Evolutionary conservation across 2,888 invertebrate genomes (phyloP).

Genomic region (Acanthacorydalis orientalis): DNA sequence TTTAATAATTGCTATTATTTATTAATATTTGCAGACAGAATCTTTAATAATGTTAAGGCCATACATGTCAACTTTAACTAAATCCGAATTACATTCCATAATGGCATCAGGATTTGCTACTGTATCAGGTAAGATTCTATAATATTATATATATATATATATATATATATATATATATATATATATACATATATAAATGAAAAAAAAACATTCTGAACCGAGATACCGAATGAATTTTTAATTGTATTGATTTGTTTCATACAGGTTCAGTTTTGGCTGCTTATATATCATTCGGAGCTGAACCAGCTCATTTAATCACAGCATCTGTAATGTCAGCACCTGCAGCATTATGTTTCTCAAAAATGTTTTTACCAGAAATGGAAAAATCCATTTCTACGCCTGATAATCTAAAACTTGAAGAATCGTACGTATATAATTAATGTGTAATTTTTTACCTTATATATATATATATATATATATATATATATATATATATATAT

Average conservation of each 20-base stretch:
- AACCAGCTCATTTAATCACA: conserved; percentile 74
- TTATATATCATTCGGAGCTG: conserved; percentile 79
- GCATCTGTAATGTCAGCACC: conserved; percentile 96
- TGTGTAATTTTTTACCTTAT: too few relatives aligned
- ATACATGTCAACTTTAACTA: conserved; percentile 67
- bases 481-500: too few relatives aligned
- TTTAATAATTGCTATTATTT: too few relatives aligned
- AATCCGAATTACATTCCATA: conserved; percentile 82
- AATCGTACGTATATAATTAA: conserved; percentile 36
- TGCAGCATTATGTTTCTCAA: conserved; percentile 76
- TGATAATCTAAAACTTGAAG: conserved; percentile 53
- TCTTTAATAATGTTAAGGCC: conserved; percentile 79
- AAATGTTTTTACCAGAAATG: conserved; percentile 84
- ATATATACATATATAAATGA: too few relatives aligned
- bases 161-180: too few relatives aligned
- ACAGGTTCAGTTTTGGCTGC: conserved; percentile 76
- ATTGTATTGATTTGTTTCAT: conserved; percentile 17
- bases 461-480: too few relatives aligned
- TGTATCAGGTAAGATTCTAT: conserved; percentile 53
- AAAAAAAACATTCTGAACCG: too few relatives aligned
- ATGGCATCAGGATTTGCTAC: conserved; percentile 93
- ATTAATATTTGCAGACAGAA: conserved; percentile 53
- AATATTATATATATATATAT: too few relatives aligned
- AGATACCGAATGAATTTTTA: too few relatives aligned
- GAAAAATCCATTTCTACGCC: conserved; percentile 59